Evolutionary conservation across 2,113 vertebrate genomes (phyloP).

Genomic region (Colistium nudipinnis): DNA sequence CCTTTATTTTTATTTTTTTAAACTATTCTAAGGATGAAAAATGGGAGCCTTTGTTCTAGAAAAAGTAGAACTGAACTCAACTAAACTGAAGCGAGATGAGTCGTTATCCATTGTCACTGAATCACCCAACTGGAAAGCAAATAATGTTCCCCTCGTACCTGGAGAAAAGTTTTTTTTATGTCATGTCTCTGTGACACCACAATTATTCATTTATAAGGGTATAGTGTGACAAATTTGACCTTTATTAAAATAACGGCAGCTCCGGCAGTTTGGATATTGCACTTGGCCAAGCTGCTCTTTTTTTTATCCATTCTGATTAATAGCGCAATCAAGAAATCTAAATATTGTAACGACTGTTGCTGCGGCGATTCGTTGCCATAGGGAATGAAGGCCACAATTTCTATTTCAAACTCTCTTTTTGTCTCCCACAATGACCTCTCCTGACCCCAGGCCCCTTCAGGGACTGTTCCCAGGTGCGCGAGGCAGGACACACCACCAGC

Average conservation of each 20-base stretch:
- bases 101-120: no score
- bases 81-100: no score
- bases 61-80: no score
- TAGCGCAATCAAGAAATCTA: not conserved
- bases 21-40: no score
- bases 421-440: not conserved
- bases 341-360: not conserved
- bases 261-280: not conserved
- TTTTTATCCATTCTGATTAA: not conserved
- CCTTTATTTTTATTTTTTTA: no score
- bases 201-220: not conserved
- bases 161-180: not conserved
- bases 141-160: not conserved
- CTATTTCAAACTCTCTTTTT: not conserved
- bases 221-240: not conserved
- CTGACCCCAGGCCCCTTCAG: conserved; percentile 89
- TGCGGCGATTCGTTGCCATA: not conserved
- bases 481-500: conserved; percentile 89
- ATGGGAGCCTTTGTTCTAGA: no score
- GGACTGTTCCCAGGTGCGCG: conserved; percentile 92
- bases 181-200: not conserved
- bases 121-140: no score
- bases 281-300: not conserved
- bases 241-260: not conserved
- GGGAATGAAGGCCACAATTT: not conserved